phyloP scores from a whole-genome alignment of 2,888 invertebrate genomes.

The Laspeyria flexula region DNA sequence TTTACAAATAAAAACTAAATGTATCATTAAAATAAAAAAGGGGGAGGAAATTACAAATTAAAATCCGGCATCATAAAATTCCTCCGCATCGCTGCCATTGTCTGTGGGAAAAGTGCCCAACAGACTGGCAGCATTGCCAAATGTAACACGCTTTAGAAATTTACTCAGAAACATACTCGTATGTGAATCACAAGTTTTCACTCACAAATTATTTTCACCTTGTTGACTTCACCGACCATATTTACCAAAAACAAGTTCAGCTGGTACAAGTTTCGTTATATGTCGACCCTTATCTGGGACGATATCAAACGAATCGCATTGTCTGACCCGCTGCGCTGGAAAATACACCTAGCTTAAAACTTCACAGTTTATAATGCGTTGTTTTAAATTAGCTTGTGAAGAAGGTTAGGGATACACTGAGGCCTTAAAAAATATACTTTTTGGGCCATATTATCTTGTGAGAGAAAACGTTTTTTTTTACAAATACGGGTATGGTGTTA shows the following conservation, averaged over 20 bases:
- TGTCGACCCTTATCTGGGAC: conserved; percentile 33
- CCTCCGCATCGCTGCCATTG: too few species aligned
- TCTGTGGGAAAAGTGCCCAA: background rate
- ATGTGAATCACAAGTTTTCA: background rate
- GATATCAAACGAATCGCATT: conserved; percentile 48
- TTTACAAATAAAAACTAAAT: too few species aligned
- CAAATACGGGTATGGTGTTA: too few species aligned
- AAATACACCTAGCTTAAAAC: conserved; percentile 38
- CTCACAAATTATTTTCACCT: conserved; percentile 11
- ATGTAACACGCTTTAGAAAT: background rate
- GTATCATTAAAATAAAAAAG: too few species aligned
- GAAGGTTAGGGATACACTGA: background rate
- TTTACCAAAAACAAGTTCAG: background rate
- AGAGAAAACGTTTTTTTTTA: too few species aligned
- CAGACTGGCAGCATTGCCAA: background rate
- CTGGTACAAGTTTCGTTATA: conserved; percentile 5
- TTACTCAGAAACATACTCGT: background rate
- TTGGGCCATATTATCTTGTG: too few species aligned
- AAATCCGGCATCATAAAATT: too few species aligned
- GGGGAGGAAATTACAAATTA: too few species aligned
- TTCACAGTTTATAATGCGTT: conserved; percentile 33
- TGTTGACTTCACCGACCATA: conserved; percentile 2
- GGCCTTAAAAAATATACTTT: background rate
- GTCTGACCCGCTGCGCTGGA: conserved; percentile 47
- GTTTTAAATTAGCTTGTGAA: conserved; percentile 8